Base-by-base conservation (phyloP, 2,797 vertebrate genomes). In the Molossus alvarezi region DNA sequence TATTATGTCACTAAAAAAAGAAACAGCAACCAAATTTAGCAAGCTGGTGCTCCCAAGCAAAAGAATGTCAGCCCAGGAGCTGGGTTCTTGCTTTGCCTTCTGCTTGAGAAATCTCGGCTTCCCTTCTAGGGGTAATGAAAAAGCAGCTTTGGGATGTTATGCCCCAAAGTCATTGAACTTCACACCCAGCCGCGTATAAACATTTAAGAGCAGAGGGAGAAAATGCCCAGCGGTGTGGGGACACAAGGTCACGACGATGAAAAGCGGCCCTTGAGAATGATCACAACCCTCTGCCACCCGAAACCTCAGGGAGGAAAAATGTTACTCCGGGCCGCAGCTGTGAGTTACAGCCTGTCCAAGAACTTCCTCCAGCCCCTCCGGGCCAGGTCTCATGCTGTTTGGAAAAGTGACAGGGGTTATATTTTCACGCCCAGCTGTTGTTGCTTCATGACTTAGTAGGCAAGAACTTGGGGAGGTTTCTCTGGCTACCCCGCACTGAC, bases 401-500 rank as follows among this genome's bases (percentile, higher is more conserved):
- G 95, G 91, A 87, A 96, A 81, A 84, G 55, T 92, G 85, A 81
- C 77, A 67, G 45, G 41, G 23, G 92, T 97, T 96, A 25, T 98
- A 95, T 98, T 96, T 97, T 92, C 92, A 85, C 81, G 89, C 25
- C 57, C 93, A 90, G 90, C 33, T 97, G 87, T 87, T 97, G 87
- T 87, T 97, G 91, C 89, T 81, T 91, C 95, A 45, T 76, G 80
- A 88, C 87, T 95, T 96, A 25, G 67, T 5, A 93, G 83, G 51
- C 33, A 97, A 82, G 71, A 84, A 48, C 6, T 58, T 21, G 1
- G 21, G 73, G 72, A 23, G 17, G 21, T 76, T 93, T 18, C 85
- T 86, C 62, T 27, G 81, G 87, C 62, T 62, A 15, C 80, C 64
- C 84, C 55, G 3, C 29, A 41, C 72, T 1, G 94, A 77, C 76